Conservation (phyloP, 1,140 invertebrate species). For the Coboldia fuscipes region DNA sequence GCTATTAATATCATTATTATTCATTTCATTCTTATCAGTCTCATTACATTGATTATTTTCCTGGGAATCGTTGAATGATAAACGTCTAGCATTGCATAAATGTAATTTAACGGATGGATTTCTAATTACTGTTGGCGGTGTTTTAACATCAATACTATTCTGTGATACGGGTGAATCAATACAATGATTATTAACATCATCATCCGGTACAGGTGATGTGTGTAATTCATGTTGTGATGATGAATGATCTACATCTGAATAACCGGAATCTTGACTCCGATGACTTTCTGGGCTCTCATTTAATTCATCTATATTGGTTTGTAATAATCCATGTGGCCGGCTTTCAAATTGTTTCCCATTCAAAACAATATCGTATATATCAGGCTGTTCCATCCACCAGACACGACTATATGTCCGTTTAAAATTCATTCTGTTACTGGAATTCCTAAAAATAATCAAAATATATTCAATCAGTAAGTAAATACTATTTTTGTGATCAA, state of each 20-base stretch:
- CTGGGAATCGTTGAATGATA: conserved; percentile 2
- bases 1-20: no score
- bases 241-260: background rate
- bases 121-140: conserved; percentile 1
- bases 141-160: background rate
- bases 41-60: no score
- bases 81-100: background rate
- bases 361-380: background rate
- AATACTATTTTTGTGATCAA: no score
- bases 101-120: no score
- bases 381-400: conserved; percentile 1
- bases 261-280: conserved; percentile 1
- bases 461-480: no score
- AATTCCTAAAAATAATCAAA: no score
- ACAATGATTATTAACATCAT: background rate
- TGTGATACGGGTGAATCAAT: background rate
- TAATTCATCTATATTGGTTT: background rate
- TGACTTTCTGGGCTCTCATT: background rate
- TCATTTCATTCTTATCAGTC: no score
- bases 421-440: no score
- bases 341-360: background rate
- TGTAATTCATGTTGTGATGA: background rate
- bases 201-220: background rate
- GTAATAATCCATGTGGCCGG: background rate
- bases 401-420: background rate